Evolutionary conservation across 2,797 vertebrate species (phyloP), one percentile per base, ranked within the genome.

Genomic region (Miichthys miiuy): DNA sequence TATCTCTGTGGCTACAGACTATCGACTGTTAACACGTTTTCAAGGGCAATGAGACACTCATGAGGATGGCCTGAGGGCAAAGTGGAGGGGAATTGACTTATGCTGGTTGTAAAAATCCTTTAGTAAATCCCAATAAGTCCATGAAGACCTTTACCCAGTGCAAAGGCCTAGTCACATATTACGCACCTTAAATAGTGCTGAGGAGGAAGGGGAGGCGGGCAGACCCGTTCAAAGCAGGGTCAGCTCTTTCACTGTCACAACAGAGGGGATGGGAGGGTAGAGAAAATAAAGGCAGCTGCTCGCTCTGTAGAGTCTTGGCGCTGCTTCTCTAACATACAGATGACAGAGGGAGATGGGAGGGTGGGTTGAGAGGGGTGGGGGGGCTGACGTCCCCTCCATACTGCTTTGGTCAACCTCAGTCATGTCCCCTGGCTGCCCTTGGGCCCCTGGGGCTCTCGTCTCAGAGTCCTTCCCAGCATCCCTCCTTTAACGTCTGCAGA

Each of bases 211-310:
- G 67, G 75, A 70, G 74, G 34, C 16, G 65, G 74, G 70, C 51
- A 3, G 79, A 60, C 56, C 50, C 8, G 21, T 46, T 90, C 80
- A 80, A 70, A 89, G 79, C 65, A 73, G 87, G 87, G 85, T 88
- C 81, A 81, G 81, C 80, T 84, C 72, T 80, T 80, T 75, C 81
- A 73, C 68, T 80, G 69, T 79, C 46, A 63, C 74, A 86, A 83
- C 81, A 86, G 81, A 84, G 70, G 64, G 73, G 71, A 75, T 0
- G 5, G 72, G 73, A 81, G 30, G 77, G 75, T 68, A 75, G 81
- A 71, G 90, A 93, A 93, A 92, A 93, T 87, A 93, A 93, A 93
- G 94, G 87, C 94, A 96, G 94, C 93, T 95, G 94, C 93, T 95
- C 86, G 83, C 94, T 90, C 94, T 80, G 91, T 89, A 81, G 94